Evolutionary conservation across 2,797 vertebrate species (phyloP), one percentile per base, ranked within the genome.

Genomic region (Acrossocheilus wenchowensis): DNA sequence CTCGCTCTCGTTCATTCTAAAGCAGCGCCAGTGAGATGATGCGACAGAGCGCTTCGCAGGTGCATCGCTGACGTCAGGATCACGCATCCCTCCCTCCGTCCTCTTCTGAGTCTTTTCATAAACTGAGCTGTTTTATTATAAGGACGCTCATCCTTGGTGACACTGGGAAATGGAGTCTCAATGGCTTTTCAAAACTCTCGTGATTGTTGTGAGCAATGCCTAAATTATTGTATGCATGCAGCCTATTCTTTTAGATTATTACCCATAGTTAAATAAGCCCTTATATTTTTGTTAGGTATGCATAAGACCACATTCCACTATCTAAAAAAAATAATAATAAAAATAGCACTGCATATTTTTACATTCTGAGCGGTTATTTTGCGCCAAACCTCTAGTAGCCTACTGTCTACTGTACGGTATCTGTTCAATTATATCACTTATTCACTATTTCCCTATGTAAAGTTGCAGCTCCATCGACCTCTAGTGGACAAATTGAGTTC

Each of bases 11-110:
- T n/a, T 83, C 54, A 78, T 84, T 84, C 82, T 77, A 77, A 84
- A 84, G 72, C 82, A 84, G 82, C 82, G 82, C 82, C 82, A 39
- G 82, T 68, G 73, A 68, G 83, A 84, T 68, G 83, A 69, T 84
- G 83, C 60, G 83, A 14, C 62, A 78, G 83, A 74, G 71, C 79
- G 60, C 79, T 14, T 14, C 79, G 62, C 71, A 74, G 73, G 34
- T 78, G 83, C 73, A 11, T 36, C 81, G 64, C 84, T 83, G 82
- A 81, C 86, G 77, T 83, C 84, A 71, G 12, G 48, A 62, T 0
- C 66, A 60, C 77, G 64, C 77, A 71, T 41, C n/a, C 83, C 45
- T 50, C 57, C 64, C 15, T 15, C 17, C 71, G 12, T 26, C 30
- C 82, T 64, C 73, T 26, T 45, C 6, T 1, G 77, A 39, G 54